These are phyloP conservation scores for Ctenopoma kingsleyae DNA, from an alignment of 2,797 vertebrate species.

Conservation along the genomic window DNA sequence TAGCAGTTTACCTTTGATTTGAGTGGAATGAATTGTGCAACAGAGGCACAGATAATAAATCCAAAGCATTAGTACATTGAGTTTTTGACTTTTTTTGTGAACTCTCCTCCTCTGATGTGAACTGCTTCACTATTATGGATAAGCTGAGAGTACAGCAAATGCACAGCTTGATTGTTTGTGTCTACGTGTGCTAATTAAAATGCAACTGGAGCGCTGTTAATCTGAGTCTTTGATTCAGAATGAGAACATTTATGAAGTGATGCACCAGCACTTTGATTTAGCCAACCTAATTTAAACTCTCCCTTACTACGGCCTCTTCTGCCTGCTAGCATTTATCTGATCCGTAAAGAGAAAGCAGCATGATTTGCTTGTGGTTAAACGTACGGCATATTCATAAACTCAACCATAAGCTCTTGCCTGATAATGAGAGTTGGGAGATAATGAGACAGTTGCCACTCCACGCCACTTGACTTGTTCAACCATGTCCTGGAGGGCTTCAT, in stretches of 20 bases:
- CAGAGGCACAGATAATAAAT: constrained; percentile 47
- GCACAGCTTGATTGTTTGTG: constrained; percentile 61
- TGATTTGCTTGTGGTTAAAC: constrained; percentile 4
- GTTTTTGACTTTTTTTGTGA: constrained; percentile 30
- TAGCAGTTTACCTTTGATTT: constrained; percentile 52
- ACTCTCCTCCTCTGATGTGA: constrained; percentile 11
- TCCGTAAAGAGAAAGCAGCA: neutral
- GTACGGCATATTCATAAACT: neutral
- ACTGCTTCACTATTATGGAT: constrained; percentile 35
- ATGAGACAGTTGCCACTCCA: no score
- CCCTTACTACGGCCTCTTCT: constrained; percentile 3
- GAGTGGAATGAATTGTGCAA: constrained; percentile 51
- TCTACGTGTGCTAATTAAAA: constrained; percentile 72
- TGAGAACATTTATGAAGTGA: constrained; percentile 55
- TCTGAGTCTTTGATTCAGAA: constrained; percentile 57
- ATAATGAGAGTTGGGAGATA: no score
- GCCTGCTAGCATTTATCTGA: constrained; percentile 28
- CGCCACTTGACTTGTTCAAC: neutral
- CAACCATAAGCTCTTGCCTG: neutral
- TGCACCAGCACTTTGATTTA: constrained; percentile 36
- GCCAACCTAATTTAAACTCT: constrained; percentile 51
- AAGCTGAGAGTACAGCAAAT: constrained; percentile 40
- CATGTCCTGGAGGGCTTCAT: neutral
- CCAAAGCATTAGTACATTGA: constrained; percentile 16
- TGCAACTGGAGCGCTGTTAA: constrained; percentile 65